Evolutionary conservation across 1,140 invertebrate genomes (phyloP).

Genomic region (Artemia franciscana): DNA sequence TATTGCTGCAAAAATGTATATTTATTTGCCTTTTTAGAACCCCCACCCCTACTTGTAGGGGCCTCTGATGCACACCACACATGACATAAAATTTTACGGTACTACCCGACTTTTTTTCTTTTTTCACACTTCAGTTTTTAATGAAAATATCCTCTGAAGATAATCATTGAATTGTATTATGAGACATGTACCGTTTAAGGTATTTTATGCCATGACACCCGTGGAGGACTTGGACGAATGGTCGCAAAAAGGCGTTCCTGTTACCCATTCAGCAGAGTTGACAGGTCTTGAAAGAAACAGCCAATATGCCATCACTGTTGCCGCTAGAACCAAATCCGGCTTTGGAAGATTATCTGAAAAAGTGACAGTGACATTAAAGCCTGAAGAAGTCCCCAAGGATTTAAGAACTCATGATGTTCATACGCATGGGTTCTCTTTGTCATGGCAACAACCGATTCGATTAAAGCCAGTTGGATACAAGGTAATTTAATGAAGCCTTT

Average conservation of each 20-base stretch:
- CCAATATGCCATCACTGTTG: constrained; percentile 76
- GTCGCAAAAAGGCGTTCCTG: constrained; percentile 54
- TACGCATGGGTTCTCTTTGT: constrained; percentile 68
- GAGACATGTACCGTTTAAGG: too few species aligned
- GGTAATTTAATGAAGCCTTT: too few species aligned
- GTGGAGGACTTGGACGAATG: constrained; percentile 78
- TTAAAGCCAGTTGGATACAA: constrained; percentile 71
- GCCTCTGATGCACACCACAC: too few species aligned
- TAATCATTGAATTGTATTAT: too few species aligned
- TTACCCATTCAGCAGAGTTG: constrained; percentile 72
- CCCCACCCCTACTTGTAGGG: too few species aligned
- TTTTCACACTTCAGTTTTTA: too few species aligned
- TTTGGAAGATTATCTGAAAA: constrained; percentile 31
- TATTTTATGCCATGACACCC: constrained; percentile 76
- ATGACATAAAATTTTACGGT: too few species aligned
- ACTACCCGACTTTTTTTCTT: too few species aligned
- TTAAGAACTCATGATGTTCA: constrained; percentile 62
- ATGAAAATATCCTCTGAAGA: too few species aligned
- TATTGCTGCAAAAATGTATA: too few species aligned
- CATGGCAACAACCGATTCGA: constrained; percentile 75
- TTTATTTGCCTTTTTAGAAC: too few species aligned
- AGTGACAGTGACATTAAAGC: constrained; percentile 61
- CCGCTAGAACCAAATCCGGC: constrained; percentile 45
- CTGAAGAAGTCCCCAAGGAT: constrained; percentile 69
- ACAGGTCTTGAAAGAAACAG: constrained; percentile 71